Conservation (phyloP, 1,140 invertebrate species). For the Alviniconcha marisindica region DNA sequence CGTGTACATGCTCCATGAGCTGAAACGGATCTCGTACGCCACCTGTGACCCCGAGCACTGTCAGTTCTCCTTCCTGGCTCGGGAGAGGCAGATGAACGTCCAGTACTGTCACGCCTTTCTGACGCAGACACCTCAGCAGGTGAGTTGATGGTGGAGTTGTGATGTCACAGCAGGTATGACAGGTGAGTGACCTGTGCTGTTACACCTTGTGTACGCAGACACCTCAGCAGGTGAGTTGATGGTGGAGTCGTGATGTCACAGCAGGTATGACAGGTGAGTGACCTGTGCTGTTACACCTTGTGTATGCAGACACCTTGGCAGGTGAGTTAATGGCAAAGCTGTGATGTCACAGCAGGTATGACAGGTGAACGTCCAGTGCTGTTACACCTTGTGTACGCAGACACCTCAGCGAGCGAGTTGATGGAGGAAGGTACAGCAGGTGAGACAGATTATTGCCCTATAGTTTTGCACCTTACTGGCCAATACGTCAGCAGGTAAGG, state of each 20-base stretch:
- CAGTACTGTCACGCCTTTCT: slow-evolving; percentile 91
- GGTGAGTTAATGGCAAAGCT: slow-evolving; percentile 81
- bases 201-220: slow-evolving; percentile 88
- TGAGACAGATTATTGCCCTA: no score
- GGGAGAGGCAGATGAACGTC: slow-evolving; percentile 85
- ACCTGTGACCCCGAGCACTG: slow-evolving; percentile 88
- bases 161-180: no score
- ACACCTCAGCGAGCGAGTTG: slow-evolving; percentile 85
- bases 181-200: slow-evolving; percentile 87
- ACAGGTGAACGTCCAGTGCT: slow-evolving; percentile 86
- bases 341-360: no score
- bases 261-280: slow-evolving; percentile 83
- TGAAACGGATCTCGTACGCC: slow-evolving; percentile 90
- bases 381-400: slow-evolving; percentile 88
- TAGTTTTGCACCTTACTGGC: no score
- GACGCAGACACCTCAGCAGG: slow-evolving; percentile 86
- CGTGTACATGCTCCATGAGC: slow-evolving; percentile 90
- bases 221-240: slow-evolving; percentile 83
- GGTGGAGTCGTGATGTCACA: no score
- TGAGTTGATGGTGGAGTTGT: no score
- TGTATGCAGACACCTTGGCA: slow-evolving; percentile 86
- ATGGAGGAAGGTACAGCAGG: no score
- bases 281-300: slow-evolving; percentile 90
- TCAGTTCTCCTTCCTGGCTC: slow-evolving; percentile 89
- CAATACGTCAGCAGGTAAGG: no score